These are phyloP conservation scores for Dromococcyx pavoninus DNA, from an alignment of 2,797 vertebrate genomes.

Conservation along the genomic window DNA sequence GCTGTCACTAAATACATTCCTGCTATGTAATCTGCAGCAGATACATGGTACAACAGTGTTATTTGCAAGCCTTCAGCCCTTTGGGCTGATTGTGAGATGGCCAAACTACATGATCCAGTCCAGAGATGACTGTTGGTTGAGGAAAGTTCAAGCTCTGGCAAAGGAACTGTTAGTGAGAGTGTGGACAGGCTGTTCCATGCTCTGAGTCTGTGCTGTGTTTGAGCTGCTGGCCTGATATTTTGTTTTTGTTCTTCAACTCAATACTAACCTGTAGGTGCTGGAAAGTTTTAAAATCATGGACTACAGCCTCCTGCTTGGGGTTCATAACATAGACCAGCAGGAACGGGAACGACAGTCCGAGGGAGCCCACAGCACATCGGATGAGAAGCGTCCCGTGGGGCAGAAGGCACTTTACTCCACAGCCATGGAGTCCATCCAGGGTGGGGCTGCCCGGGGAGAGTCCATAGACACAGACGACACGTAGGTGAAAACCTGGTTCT, in stretches of 20 bases:
- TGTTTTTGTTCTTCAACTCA: neutral
- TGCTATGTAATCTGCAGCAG: neutral
- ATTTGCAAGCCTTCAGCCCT: neutral
- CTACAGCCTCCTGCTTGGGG: constrained; percentile 95
- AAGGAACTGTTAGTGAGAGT: neutral
- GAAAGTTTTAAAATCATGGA: constrained; percentile 99
- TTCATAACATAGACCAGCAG: constrained; percentile 96
- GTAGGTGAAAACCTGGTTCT: constrained; percentile 76
- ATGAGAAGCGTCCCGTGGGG: constrained; percentile 91
- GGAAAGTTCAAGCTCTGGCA: neutral
- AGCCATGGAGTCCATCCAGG: constrained; percentile 99
- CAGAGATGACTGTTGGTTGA: neutral
- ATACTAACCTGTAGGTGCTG: constrained; percentile 68
- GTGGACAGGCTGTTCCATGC: accelerated
- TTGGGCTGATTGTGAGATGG: neutral
- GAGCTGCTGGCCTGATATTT: neutral
- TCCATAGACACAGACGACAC: constrained; percentile 94
- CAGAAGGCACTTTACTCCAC: constrained; percentile 99
- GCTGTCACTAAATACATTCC: neutral
- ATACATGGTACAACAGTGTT: neutral
- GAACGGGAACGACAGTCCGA: constrained; percentile 89
- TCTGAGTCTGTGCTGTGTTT: neutral
- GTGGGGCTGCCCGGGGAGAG: constrained; percentile 90
- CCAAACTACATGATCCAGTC: neutral
- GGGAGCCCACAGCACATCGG: constrained; percentile 85